A percentile compares a stretch with the other conserved stretches of the same genome.
phyloP scores from a whole-genome alignment of 1,140 invertebrate species.

The Cephus cinctus region DNA sequence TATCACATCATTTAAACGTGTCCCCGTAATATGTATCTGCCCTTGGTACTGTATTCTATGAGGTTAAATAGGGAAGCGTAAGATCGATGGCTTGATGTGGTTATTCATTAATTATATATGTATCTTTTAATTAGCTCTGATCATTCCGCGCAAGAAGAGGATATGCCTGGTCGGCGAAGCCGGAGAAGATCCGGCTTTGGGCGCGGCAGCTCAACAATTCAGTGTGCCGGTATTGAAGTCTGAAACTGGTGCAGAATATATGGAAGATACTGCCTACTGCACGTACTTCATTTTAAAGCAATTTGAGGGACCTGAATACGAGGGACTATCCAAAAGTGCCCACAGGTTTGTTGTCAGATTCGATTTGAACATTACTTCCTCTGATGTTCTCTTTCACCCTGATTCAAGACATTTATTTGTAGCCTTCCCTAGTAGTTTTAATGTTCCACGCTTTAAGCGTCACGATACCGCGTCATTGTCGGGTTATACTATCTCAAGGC shows the following conservation, averaged over 20 bases:
- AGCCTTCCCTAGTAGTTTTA: too few relatives aligned
- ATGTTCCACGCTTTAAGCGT: too few relatives aligned
- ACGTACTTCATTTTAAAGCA: constrained; percentile 72
- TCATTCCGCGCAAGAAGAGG: constrained; percentile 55
- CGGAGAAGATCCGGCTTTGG: constrained; percentile 55
- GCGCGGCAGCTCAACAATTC: constrained; percentile 63
- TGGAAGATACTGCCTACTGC: constrained; percentile 60
- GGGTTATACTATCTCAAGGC: too few relatives aligned
- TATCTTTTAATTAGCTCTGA: constrained; percentile 30
- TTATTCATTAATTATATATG: background rate
- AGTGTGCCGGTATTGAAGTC: constrained; percentile 65
- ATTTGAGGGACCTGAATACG: constrained; percentile 68
- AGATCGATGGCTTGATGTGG: background rate
- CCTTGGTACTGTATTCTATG: too few relatives aligned
- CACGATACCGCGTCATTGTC: too few relatives aligned
- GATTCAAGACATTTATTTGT: too few relatives aligned
- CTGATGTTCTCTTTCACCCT: too few relatives aligned
- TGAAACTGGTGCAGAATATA: constrained; percentile 61
- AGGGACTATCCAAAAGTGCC: constrained; percentile 64
- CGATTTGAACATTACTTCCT: constrained; percentile 8
- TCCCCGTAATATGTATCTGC: too few relatives aligned
- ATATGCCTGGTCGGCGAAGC: constrained; percentile 65
- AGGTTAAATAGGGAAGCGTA: too few relatives aligned
- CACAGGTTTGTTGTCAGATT: constrained; percentile 52
- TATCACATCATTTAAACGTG: too few relatives aligned